Percentiles rank a stretch among this genome's conserved stretches.
phyloP scores from a whole-genome alignment of 2,113 vertebrate genomes.

The Hucho hucho region DNA sequence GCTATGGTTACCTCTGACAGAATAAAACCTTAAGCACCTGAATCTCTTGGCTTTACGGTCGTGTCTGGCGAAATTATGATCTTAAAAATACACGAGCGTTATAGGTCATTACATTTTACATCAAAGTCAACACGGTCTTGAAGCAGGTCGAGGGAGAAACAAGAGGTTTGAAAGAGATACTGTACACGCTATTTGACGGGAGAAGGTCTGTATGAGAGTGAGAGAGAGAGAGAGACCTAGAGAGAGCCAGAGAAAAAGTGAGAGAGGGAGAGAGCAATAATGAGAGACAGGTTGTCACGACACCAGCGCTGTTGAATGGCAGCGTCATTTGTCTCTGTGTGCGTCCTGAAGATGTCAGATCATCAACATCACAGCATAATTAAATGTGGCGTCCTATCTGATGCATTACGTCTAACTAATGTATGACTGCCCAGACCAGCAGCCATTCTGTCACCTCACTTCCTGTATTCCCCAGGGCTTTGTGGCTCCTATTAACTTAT shows the following conservation, averaged over 20 bases:
- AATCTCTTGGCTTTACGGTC: background rate
- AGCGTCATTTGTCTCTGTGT: constrained; percentile 59
- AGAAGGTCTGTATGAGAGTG: constrained; percentile 4
- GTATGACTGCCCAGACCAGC: constrained; percentile 34
- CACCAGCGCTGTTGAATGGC: constrained; percentile 58
- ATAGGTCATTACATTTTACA: background rate
- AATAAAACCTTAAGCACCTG: background rate
- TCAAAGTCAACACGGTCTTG: background rate
- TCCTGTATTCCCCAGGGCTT: background rate
- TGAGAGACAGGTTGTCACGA: constrained; percentile 58
- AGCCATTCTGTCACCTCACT: constrained; percentile 25
- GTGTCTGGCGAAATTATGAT: background rate
- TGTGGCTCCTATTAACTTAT: constrained; percentile 32
- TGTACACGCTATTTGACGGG: background rate
- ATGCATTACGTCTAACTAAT: constrained; percentile 47
- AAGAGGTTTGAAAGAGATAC: background rate
- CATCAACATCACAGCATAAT: constrained; percentile 45
- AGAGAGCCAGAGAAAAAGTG: constrained; percentile 11
- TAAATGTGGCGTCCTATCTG: constrained; percentile 60
- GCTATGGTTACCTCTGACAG: background rate
- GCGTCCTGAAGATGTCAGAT: constrained; percentile 48
- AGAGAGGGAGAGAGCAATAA: constrained; percentile 45
- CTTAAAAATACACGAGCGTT: background rate
- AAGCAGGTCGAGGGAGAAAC: background rate
- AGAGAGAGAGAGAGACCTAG: background rate